Evolutionary conservation across 1,140 invertebrate genomes (phyloP), one percentile per base, ranked within the genome.

Genomic region (Gerris buenoi): DNA sequence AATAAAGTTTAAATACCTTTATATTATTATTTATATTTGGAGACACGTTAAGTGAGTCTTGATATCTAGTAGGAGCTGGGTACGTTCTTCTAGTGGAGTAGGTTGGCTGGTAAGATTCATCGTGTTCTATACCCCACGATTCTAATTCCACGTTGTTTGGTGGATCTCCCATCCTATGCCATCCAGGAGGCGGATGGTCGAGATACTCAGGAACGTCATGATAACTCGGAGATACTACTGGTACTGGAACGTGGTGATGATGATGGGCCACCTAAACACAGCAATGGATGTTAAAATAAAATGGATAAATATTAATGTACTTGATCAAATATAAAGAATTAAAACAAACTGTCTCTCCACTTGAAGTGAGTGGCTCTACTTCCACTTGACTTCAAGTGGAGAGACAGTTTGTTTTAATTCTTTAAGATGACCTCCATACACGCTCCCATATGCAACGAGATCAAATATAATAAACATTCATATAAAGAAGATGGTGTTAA

Each of bases 201-300:
- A 58, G 29, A 67, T 71, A 68, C 27, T 68, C 67, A 3, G 67
- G 23, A 27, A 65, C 33, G 25, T 69, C 62, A 66, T 68, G 26
- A 14, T 63, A 60, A 25, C 69, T 68, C 59, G 65, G 68, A n/a
- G n/a, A n/a, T n/a, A n/a, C n/a, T 77, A 75, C 0, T 73, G 79
- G 79, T 26, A 81, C 79, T n/a, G 79, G 80, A 2, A 81, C 75
- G 71, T 81, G 80, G 67, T 82, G 80, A 73, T 82, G 81, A 64
- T 81, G 81, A 72, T 82, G 81, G 0, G 79, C 78, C 27, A 82
- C 73, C 81, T 82, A 71, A 15, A 60, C 15, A 60, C 23, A 22
- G 58, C 23, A 74, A 76, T 27, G 23, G 63, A n/a, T 65, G 22
- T 5, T 60, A n/a, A n/a, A n/a, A n/a, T n/a, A n/a, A n/a, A n/a